Conservation (phyloP, 2,888 invertebrate genomes). For the Spilosoma lubricipeda region DNA sequence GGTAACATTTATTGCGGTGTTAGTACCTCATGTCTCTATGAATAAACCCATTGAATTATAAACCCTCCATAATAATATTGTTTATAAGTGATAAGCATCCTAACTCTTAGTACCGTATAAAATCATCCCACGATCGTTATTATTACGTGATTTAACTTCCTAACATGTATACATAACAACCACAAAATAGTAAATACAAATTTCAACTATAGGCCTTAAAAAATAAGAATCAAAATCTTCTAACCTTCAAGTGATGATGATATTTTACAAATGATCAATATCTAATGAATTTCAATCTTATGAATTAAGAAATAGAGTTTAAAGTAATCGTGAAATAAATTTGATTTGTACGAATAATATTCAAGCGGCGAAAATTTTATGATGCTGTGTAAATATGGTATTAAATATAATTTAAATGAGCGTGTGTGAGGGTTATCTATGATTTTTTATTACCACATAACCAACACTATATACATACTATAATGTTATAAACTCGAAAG, state of each 20-base stretch:
- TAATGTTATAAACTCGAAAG: too few species aligned
- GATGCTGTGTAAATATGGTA: constrained; percentile 44
- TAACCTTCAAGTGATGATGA: not conserved
- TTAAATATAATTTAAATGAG: constrained; percentile 21
- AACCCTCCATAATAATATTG: constrained; percentile 19
- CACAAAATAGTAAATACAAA: constrained; percentile 17
- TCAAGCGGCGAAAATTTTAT: constrained; percentile 39
- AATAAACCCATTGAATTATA: constrained; percentile 8
- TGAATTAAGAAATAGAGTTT: rapidly evolving
- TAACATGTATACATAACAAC: constrained; percentile 38
- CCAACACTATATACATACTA: not conserved
- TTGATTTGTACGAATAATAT: constrained; percentile 4
- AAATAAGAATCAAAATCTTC: constrained; percentile 17
- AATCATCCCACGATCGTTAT: constrained; percentile 48
- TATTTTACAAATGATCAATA: not conserved
- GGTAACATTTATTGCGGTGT: constrained; percentile 7
- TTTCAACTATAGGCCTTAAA: not conserved
- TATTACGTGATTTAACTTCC: constrained; percentile 51
- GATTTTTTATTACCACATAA: not conserved
- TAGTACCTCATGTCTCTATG: not conserved
- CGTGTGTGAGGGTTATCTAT: not conserved
- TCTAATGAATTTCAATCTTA: constrained; percentile 20
- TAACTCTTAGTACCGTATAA: constrained; percentile 38
- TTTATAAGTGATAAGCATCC: constrained; percentile 41
- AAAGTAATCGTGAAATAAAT: not conserved